A percentile compares a stretch with the other conserved stretches of the same genome.
Conservation (phyloP, 2,888 invertebrate species). For the Alloplasta piceator region DNA sequence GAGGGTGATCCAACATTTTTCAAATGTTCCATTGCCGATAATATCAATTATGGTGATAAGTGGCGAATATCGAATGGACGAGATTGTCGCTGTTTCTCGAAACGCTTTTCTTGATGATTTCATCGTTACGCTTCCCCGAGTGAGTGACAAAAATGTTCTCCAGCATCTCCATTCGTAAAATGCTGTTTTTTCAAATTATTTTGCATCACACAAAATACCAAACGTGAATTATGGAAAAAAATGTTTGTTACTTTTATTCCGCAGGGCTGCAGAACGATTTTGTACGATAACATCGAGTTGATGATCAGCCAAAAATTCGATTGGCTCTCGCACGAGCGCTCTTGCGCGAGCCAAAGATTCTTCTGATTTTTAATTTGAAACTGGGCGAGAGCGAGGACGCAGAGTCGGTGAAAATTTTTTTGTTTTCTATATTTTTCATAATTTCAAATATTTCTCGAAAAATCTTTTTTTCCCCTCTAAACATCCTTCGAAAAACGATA, state of each 20-base stretch:
- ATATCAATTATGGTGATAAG: conserved; percentile 85
- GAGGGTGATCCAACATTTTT: conserved; percentile 86
- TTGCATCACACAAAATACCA: too few relatives aligned
- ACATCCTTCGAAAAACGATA: conserved; percentile 43
- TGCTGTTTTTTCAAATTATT: not conserved
- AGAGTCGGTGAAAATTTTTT: conserved; percentile 45
- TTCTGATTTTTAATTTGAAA: conserved; percentile 58
- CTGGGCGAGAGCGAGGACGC: conserved; percentile 56
- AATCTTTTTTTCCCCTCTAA: not conserved
- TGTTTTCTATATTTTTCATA: not conserved
- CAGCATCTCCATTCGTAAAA: not conserved
- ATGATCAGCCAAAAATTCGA: conserved; percentile 59
- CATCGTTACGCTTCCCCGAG: conserved; percentile 81
- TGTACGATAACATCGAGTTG: conserved; percentile 44
- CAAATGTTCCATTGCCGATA: conserved; percentile 84
- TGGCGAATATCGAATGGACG: conserved; percentile 80
- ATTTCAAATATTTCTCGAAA: not conserved
- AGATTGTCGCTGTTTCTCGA: conserved; percentile 82
- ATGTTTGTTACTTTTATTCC: not conserved
- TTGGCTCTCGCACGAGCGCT: conserved; percentile 64
- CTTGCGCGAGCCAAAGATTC: conserved; percentile 56
- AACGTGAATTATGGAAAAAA: too few relatives aligned
- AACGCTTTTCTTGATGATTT: conserved; percentile 84
- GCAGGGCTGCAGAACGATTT: conserved; percentile 55
- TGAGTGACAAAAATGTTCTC: conserved; percentile 63